Base-by-base conservation (phyloP, 1,140 invertebrate species). In the Tetranychus urticae region DNA sequence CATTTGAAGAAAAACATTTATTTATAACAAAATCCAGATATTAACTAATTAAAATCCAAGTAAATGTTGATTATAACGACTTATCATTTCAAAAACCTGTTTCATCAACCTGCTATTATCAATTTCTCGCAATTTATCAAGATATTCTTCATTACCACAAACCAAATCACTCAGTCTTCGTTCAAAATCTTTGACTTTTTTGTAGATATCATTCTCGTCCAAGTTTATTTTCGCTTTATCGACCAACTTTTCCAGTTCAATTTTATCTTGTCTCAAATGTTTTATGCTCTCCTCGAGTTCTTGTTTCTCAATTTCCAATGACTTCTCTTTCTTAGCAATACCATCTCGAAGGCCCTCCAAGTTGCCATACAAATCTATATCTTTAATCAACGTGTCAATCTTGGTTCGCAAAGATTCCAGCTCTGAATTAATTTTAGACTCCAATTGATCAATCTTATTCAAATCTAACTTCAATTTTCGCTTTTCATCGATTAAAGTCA, bases 11-110 rank as follows among this genome's bases (percentile, higher is more conserved):
- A 23, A 23, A 23, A 23, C 23, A 23, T 23, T 23, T 23, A 23
- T 23, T 23, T 23, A 23, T 23, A 23, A 23, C 23, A 23, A 23
- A 23, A 23, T 23, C 23, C 23, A 23, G 23, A 23, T 23, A 23
- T 23, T 23, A 23, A 23, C 56, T 3, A 14, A 4, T 46, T 58
- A 64, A 56, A 58, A 64, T 42, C 63, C 63, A 34, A 61, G 33
- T 23, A 64, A 47, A 31, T 37, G 62, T 59, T 64, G 59, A 61
- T 64, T 64, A 47, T 64, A 64, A 56, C 56, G 63, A 42, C 62
- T 64, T 2, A 58, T 36, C 12, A 46, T 39, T 12, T 64, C 63
- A n/a, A 64, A 46, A 2, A 62, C 60, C 33, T 57, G 46, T 37
- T 35, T 39, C 39, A 62, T 64, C 6, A 64, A 33, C 6, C 56